Conservation (phyloP, 2,888 invertebrate genomes). For the Melanotus villosus region DNA sequence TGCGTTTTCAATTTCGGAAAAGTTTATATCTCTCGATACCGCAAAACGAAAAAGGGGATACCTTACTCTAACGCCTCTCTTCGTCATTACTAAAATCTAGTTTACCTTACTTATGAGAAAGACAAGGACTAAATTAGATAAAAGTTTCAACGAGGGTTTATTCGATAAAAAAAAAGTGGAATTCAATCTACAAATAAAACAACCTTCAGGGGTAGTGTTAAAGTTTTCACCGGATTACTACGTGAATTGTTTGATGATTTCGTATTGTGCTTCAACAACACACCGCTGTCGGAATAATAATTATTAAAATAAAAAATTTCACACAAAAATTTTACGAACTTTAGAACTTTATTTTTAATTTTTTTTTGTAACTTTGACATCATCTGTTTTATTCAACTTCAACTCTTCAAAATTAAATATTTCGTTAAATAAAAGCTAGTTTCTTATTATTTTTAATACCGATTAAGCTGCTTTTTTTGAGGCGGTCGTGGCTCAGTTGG, state of each 20-base stretch:
- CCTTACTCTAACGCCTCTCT: no score
- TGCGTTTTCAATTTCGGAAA: neutral
- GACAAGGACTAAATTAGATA: neutral
- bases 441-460: no score
- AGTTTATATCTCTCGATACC: neutral
- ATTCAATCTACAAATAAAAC: constrained; percentile 10
- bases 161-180: neutral
- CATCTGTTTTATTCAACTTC: no score
- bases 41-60: neutral
- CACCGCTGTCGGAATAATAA: neutral
- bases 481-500: no score
- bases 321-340: no score
- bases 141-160: constrained; percentile 7
- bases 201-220: neutral
- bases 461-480: no score
- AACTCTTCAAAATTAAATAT: no score
- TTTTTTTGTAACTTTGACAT: no score
- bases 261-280: neutral
- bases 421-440: no score
- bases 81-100: neutral
- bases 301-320: neutral
- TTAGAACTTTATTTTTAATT: no score
- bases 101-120: neutral
- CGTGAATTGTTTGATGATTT: constrained; percentile 4
- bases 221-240: constrained; percentile 11